Conservation (phyloP, 2,797 vertebrate genomes). For the Thripadectes ignobilis region DNA sequence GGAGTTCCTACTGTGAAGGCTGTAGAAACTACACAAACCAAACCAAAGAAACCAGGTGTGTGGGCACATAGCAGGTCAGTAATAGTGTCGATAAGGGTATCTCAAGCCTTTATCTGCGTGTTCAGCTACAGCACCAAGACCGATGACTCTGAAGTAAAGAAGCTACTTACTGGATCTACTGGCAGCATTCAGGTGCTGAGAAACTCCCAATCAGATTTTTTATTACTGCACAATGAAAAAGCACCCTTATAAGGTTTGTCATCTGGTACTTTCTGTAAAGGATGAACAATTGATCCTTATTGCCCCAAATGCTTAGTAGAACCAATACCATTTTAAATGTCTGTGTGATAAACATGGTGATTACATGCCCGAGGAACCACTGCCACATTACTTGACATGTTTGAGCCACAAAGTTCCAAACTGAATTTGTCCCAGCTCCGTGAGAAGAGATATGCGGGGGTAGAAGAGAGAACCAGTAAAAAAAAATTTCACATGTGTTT, state of each 20-base stretch:
- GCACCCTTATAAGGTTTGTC: neutral
- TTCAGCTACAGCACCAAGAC: neutral
- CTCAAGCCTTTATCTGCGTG: neutral
- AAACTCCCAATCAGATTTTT: neutral
- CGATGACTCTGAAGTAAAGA: neutral
- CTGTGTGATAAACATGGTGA: neutral
- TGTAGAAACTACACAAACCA: neutral
- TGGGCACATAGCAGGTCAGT: neutral
- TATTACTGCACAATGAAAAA: neutral
- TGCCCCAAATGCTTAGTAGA: neutral
- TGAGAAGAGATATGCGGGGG: accelerated
- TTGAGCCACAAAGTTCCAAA: neutral
- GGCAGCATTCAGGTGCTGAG: neutral
- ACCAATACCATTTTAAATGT: neutral
- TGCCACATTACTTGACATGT: neutral
- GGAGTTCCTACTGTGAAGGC: neutral
- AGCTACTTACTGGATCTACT: neutral
- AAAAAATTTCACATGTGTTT: neutral
- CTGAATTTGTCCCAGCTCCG: neutral
- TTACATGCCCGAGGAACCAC: neutral
- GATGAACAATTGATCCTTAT: neutral
- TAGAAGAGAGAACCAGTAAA: neutral
- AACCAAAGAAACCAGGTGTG: neutral
- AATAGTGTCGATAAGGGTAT: neutral
- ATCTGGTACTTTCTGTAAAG: neutral